Evolutionary conservation across 1,140 invertebrate genomes (phyloP).

Genomic region (Thaumetopoea pityocampa): DNA sequence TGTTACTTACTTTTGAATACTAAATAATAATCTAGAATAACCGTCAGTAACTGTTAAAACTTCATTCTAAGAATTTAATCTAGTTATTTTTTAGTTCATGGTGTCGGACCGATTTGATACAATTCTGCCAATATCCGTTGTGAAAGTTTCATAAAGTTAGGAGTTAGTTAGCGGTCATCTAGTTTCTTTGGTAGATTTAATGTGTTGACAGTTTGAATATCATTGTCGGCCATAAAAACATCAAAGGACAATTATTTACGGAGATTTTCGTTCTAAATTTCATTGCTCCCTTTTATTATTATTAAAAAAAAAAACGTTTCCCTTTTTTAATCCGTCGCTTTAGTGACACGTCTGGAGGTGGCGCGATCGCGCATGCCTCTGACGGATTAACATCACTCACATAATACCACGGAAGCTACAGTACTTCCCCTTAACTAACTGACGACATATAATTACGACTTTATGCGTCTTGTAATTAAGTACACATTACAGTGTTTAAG

Average conservation of each 20-base stretch:
- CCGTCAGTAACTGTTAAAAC: too few species aligned
- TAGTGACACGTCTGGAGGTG: constrained; percentile 28
- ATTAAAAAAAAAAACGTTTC: constrained; percentile 27
- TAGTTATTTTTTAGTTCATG: too few species aligned
- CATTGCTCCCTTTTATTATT: constrained; percentile 13
- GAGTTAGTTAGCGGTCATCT: too few species aligned
- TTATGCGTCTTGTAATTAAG: constrained; percentile 32
- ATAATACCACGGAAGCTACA: constrained; percentile 38
- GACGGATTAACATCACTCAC: constrained; percentile 50
- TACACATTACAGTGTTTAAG: constrained; percentile 25
- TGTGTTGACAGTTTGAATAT: too few species aligned
- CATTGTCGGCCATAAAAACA: too few species aligned
- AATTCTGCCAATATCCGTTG: too few species aligned
- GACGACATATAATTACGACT: constrained; percentile 34
- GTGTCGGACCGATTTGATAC: too few species aligned
- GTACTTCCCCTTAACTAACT: constrained; percentile 42
- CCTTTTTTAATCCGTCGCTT: constrained; percentile 42
- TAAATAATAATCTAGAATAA: too few species aligned
- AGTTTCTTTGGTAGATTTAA: too few species aligned
- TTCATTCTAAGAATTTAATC: too few species aligned
- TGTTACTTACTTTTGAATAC: too few species aligned
- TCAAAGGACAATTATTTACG: constrained; percentile 1
- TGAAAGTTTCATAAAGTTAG: too few species aligned
- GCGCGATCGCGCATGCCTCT: constrained; percentile 44
- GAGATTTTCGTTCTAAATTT: constrained; percentile 5